Conservation (phyloP, 2,113 vertebrate genomes). For the Siphamia tubifer region DNA sequence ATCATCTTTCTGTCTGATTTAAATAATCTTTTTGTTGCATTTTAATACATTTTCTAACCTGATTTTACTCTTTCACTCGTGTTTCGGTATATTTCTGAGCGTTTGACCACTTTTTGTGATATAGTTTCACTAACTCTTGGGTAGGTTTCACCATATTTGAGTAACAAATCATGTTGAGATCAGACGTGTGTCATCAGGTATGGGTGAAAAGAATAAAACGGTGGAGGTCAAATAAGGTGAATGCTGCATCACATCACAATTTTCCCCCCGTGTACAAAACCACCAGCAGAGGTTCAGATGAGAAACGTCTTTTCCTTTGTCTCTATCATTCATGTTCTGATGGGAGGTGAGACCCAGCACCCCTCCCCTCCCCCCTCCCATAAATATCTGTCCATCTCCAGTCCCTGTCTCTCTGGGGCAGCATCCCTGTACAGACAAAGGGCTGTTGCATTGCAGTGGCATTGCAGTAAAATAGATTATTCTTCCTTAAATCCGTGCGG, state of each 20-base stretch:
- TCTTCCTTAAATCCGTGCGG: slow-evolving; percentile 48
- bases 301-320: neutral
- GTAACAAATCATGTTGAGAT: no score
- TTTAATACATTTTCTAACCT: no score
- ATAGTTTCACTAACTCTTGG: no score
- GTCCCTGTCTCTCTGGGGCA: neutral
- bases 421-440: slow-evolving; percentile 48
- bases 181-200: no score
- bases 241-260: neutral
- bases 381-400: slow-evolving; percentile 24
- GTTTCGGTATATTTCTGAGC: no score
- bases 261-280: neutral
- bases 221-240: slow-evolving; percentile 7
- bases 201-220: no score
- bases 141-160: no score
- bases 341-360: slow-evolving; percentile 11
- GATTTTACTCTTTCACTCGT: no score
- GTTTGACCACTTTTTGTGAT: no score
- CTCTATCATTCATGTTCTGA: slow-evolving; percentile 13
- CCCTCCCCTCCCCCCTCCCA: slow-evolving; percentile 1
- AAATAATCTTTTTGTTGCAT: no score
- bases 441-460: slow-evolving; percentile 75
- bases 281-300: neutral
- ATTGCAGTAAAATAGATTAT: slow-evolving; percentile 72
- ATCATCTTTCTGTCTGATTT: no score